These are phyloP conservation scores for Zaprionus camerounensis DNA, from an alignment of 1,140 invertebrate species.

Conservation along the genomic window DNA sequence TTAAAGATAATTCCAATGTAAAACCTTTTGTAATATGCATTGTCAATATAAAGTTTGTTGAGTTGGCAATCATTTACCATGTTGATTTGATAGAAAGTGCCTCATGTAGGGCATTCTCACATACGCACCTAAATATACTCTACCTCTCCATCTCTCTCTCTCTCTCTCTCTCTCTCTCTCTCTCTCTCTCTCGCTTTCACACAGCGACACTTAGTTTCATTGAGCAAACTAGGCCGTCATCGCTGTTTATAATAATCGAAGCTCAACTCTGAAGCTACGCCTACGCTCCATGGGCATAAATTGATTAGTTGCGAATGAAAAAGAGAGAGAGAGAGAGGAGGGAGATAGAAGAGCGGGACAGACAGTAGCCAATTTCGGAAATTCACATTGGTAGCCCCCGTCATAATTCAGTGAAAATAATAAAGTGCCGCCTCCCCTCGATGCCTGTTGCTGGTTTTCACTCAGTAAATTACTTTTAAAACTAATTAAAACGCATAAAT, in stretches of 20 bases:
- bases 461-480: conserved; percentile 56
- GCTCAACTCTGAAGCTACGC: conserved; percentile 24
- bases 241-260: conserved; percentile 71
- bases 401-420: conserved; percentile 64
- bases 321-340: neutral
- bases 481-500: conserved; percentile 74
- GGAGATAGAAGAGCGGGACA: neutral
- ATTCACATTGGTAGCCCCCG: conserved; percentile 44
- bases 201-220: conserved; percentile 16
- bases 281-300: conserved; percentile 57
- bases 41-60: neutral
- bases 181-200: neutral
- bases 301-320: conserved; percentile 53
- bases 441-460: conserved; percentile 21
- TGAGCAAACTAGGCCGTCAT: conserved; percentile 50
- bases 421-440: conserved; percentile 25
- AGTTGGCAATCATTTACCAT: neutral
- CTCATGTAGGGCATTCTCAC: neutral
- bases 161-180: neutral
- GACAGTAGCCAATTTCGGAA: conserved; percentile 50
- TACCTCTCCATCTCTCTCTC: neutral
- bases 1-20: neutral
- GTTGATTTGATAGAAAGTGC: neutral
- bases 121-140: too few species aligned
- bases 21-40: neutral